Evolutionary conservation across 2,113 vertebrate genomes (phyloP).

Genomic region (Pelmatolapia mariae): DNA sequence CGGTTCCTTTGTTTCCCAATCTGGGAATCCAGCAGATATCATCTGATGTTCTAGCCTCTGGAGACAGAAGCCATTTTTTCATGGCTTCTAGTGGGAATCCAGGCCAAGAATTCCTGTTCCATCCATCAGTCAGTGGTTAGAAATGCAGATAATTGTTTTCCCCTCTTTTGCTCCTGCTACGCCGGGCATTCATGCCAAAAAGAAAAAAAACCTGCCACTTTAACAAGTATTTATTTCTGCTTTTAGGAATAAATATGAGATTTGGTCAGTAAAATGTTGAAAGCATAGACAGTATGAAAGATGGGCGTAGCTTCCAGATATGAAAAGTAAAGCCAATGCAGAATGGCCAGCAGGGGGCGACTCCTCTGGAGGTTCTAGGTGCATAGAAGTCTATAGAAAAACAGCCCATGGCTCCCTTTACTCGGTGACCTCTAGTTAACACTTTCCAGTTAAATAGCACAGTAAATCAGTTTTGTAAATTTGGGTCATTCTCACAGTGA

Average conservation of each 20-base stretch:
- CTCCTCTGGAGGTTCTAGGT: neutral
- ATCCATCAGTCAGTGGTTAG: neutral
- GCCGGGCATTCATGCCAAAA: accelerated
- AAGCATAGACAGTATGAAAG: neutral
- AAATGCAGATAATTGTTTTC: neutral
- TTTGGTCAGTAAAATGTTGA: neutral
- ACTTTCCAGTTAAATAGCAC: neutral
- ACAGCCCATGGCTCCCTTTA: neutral
- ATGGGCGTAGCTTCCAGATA: accelerated
- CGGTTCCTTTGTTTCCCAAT: neutral
- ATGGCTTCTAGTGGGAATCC: neutral
- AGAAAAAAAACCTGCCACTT: neutral
- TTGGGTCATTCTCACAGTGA: neutral
- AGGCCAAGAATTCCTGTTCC: neutral
- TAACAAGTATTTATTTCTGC: neutral
- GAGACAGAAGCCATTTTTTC: neutral
- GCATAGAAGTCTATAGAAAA: neutral
- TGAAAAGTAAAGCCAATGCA: neutral
- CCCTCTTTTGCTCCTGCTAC: neutral
- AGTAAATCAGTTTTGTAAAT: neutral
- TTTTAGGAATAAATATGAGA: neutral
- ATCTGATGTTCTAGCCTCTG: neutral
- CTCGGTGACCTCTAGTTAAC: neutral
- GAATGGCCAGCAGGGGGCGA: neutral
- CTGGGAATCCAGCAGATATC: neutral